Conservation (phyloP, 2,797 vertebrate species). For the Nothura maculosa region DNA sequence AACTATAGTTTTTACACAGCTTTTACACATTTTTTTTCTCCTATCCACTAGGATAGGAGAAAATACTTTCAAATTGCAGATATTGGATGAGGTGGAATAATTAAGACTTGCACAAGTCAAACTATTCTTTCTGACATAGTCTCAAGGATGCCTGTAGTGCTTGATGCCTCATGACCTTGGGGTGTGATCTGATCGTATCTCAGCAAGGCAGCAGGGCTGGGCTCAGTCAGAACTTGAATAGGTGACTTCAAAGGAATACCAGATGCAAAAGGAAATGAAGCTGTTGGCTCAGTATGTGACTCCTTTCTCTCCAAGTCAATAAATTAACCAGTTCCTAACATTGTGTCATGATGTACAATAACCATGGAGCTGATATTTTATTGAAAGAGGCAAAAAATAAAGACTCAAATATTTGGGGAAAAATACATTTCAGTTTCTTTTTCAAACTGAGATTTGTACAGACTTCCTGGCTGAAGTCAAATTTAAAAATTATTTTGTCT, state of each 20-base stretch:
- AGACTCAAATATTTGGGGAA: not conserved
- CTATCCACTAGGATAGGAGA: not conserved
- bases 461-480: not conserved
- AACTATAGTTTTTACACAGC: not conserved
- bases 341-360: not conserved
- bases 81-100: not conserved
- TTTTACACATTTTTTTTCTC: too few species aligned
- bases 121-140: slow-evolving; percentile 6
- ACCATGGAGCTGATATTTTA: not conserved
- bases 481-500: not conserved
- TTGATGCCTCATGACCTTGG: slow-evolving; percentile 15
- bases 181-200: slow-evolving; percentile 30
- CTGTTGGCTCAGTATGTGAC: not conserved
- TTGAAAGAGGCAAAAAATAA: not conserved
- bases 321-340: slow-evolving; percentile 50
- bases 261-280: slow-evolving; percentile 38
- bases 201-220: not conserved
- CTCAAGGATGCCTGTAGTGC: slow-evolving; percentile 3
- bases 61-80: not conserved
- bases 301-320: not conserved
- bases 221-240: slow-evolving; percentile 59
- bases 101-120: slow-evolving; percentile 16
- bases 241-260: slow-evolving; percentile 67
- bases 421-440: not conserved
- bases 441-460: not conserved